A percentile compares a stretch with the other conserved stretches of the same genome.
Evolutionary conservation across 2,113 vertebrate species (phyloP).

Genomic region (Menura novaehollandiae): DNA sequence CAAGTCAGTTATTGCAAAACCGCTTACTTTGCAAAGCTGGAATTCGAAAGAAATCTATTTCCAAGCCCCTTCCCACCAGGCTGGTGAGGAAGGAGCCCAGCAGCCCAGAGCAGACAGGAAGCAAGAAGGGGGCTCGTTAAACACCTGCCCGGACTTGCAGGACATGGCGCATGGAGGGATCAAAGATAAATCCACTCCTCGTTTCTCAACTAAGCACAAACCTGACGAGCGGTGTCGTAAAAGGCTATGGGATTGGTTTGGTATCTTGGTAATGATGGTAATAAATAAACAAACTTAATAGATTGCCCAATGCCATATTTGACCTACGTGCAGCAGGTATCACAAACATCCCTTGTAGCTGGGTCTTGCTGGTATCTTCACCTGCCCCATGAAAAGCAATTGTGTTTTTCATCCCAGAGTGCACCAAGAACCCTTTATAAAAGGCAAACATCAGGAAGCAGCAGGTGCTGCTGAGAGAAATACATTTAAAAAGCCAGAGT

Average conservation of each 20-base stretch:
- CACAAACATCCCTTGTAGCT: background rate
- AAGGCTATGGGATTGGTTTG: background rate
- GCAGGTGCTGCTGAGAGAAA: background rate
- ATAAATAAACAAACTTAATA: background rate
- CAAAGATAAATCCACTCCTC: background rate
- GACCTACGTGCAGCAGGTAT: background rate
- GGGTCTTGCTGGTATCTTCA: background rate
- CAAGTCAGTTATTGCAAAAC: constrained; percentile 4
- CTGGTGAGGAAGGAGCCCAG: background rate
- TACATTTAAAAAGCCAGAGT: background rate
- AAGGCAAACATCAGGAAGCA: background rate
- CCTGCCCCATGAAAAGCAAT: background rate
- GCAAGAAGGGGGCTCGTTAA: background rate
- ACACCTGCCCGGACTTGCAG: background rate
- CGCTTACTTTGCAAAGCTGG: background rate
- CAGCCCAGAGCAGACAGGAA: background rate
- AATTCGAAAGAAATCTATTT: background rate
- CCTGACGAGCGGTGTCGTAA: background rate
- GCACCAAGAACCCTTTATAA: background rate
- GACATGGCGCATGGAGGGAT: background rate
- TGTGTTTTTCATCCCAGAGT: background rate
- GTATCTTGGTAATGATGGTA: background rate
- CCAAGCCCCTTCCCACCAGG: background rate
- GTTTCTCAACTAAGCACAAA: background rate
- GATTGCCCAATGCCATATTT: background rate